Evolutionary conservation across 92 coral and sea anemone genomes (phyloP).

Genomic region (Palythoa caribaeorum): DNA sequence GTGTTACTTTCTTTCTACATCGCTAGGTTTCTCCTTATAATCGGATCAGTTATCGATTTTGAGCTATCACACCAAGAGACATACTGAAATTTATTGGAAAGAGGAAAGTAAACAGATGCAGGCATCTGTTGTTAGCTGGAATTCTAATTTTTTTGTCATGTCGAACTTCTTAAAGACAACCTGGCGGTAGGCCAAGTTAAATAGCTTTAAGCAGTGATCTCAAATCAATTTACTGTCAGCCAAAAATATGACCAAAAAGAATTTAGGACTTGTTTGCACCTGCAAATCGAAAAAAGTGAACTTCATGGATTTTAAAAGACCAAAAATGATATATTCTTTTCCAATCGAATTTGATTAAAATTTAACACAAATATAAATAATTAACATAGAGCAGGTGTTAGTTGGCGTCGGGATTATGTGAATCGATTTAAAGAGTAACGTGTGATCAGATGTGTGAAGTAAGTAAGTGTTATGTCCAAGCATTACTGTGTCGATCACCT

Average conservation of each 20-base stretch:
- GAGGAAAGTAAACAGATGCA: background rate
- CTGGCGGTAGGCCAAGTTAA: conserved; percentile 7
- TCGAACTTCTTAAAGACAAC: background rate
- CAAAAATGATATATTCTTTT: conserved; percentile 57
- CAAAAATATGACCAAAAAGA: conserved; percentile 8
- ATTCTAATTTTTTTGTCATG: conserved; percentile 19
- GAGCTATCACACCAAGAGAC: background rate
- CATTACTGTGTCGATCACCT: no score
- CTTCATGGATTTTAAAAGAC: conserved; percentile 43
- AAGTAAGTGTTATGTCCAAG: background rate
- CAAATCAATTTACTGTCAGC: conserved; percentile 29
- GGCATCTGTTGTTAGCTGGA: conserved; percentile 24
- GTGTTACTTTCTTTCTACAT: background rate
- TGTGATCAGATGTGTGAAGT: background rate
- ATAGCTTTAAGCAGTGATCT: conserved; percentile 21
- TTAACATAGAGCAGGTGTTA: conserved; percentile 51
- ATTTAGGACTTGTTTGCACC: conserved; percentile 47
- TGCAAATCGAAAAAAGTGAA: conserved; percentile 41
- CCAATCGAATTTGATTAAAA: conserved; percentile 66
- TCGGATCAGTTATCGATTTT: conserved; percentile 1
- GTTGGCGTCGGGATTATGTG: background rate
- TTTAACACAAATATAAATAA: conserved; percentile 62
- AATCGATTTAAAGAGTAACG: background rate
- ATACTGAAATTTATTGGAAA: conserved; percentile 5
- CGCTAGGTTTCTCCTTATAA: background rate